A percentile compares a stretch with the other conserved stretches of the same genome.
phyloP scores from a whole-genome alignment of 2,888 invertebrate species.

The Nomada lathburiana region DNA sequence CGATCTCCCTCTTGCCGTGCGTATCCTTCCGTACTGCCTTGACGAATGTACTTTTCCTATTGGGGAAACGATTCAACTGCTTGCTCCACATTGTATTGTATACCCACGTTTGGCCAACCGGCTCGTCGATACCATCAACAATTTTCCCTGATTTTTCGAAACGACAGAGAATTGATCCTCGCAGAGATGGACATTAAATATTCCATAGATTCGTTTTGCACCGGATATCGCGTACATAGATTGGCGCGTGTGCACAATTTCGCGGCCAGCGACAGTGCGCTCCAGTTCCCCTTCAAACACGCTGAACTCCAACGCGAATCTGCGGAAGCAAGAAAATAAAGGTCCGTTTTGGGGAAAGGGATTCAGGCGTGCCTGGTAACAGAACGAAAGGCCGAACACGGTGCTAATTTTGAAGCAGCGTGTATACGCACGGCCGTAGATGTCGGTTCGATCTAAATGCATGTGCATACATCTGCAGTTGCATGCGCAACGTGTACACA shows the following conservation, averaged over 20 bases:
- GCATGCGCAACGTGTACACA: slow-evolving; percentile 51
- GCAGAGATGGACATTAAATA: no score
- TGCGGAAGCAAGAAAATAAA: no score
- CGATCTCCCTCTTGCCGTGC: no score
- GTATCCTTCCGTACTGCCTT: no score
- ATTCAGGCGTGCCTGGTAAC: slow-evolving; percentile 49
- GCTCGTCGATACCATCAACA: not conserved
- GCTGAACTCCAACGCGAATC: no score
- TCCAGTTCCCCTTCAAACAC: no score
- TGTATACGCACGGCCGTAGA: slow-evolving; percentile 41
- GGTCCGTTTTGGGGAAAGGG: not conserved
- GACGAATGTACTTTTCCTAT: no score
- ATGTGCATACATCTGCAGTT: slow-evolving; percentile 54
- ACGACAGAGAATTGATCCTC: no score
- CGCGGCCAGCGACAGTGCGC: no score
- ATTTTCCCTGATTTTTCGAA: not conserved
- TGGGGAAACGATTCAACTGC: no score
- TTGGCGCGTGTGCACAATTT: not conserved
- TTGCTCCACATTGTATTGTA: no score
- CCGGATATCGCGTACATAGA: not conserved
- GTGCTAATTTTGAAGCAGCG: slow-evolving; percentile 69
- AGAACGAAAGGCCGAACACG: slow-evolving; percentile 58
- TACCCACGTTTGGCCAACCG: no score
- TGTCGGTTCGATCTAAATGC: slow-evolving; percentile 63
- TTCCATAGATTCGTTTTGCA: not conserved